A percentile compares a stretch with the other conserved stretches of the same genome.
Evolutionary conservation across 1,140 invertebrate species (phyloP).

Genomic region (Tetraneura akinire): DNA sequence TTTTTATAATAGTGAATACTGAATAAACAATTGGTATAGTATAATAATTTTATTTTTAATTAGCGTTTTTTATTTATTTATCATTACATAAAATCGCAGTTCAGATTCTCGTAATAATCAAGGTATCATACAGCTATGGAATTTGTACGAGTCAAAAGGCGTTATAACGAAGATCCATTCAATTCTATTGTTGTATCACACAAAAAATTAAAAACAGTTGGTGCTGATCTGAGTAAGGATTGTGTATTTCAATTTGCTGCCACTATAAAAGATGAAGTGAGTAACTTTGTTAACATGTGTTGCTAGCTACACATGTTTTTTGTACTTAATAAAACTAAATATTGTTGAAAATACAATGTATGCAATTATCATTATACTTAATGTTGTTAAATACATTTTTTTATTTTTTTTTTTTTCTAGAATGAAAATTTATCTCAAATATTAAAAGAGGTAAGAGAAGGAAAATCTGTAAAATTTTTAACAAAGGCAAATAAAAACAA

Average conservation of each 20-base stretch:
- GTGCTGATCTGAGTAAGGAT: neutral
- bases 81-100: too few species aligned
- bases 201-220: slow-evolving; percentile 25
- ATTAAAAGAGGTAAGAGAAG: slow-evolving; percentile 30
- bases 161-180: slow-evolving; percentile 30
- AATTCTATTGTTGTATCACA: slow-evolving; percentile 28
- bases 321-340: too few species aligned
- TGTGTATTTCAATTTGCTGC: slow-evolving; percentile 41
- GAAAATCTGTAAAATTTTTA: slow-evolving; percentile 30
- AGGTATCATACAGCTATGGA: neutral
- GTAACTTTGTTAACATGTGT: neutral
- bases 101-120: too few species aligned
- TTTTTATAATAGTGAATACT: too few species aligned
- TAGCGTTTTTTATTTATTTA: too few species aligned
- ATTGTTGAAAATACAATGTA: too few species aligned
- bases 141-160: slow-evolving; percentile 37
- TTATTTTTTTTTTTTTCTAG: neutral
- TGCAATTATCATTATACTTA: too few species aligned
- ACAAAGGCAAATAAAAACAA: slow-evolving; percentile 22
- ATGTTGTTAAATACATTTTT: too few species aligned
- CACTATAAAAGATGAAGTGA: slow-evolving; percentile 28
- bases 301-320: too few species aligned
- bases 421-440: slow-evolving; percentile 41
- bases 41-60: too few species aligned
- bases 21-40: too few species aligned